phyloP scores from a whole-genome alignment of 2,797 vertebrate species.

The Hirundo rustica region DNA sequence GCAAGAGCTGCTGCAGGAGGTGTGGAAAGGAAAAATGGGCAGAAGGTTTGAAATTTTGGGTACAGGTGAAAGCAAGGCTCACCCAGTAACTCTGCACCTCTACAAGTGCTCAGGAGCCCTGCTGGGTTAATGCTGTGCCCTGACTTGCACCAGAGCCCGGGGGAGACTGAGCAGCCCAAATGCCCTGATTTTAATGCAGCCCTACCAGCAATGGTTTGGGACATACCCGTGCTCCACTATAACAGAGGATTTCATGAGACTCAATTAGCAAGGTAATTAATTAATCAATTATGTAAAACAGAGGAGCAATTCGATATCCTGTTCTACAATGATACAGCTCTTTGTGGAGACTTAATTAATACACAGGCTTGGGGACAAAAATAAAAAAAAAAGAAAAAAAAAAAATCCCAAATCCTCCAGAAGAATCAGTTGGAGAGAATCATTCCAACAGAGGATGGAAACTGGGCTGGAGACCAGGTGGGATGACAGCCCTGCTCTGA shows the following conservation, averaged over 20 bases:
- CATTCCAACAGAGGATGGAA: neutral
- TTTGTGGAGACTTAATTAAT: slow-evolving; percentile 64
- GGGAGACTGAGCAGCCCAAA: neutral
- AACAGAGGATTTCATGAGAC: neutral
- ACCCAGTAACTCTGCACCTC: neutral
- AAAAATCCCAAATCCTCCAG: neutral
- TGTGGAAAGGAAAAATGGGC: neutral
- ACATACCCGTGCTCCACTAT: neutral
- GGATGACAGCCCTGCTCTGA: neutral
- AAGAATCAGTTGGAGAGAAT: neutral
- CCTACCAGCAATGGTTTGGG: neutral
- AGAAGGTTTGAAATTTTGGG: neutral
- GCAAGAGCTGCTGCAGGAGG: neutral
- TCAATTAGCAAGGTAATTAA: slow-evolving; percentile 64
- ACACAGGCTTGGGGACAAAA: slow-evolving; percentile 21
- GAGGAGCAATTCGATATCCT: slow-evolving; percentile 36
- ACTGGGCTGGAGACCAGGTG: neutral
- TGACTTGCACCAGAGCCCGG: neutral
- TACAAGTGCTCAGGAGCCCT: neutral
- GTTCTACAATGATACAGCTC: slow-evolving; percentile 3
- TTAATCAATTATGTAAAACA: slow-evolving; percentile 68
- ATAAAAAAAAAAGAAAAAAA: fast-evolving
- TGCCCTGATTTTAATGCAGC: neutral
- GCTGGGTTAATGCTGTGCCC: fast-evolving
- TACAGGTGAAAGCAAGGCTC: neutral